phyloP scores from a whole-genome alignment of 2,113 vertebrate genomes.

The Alethe diademata region DNA sequence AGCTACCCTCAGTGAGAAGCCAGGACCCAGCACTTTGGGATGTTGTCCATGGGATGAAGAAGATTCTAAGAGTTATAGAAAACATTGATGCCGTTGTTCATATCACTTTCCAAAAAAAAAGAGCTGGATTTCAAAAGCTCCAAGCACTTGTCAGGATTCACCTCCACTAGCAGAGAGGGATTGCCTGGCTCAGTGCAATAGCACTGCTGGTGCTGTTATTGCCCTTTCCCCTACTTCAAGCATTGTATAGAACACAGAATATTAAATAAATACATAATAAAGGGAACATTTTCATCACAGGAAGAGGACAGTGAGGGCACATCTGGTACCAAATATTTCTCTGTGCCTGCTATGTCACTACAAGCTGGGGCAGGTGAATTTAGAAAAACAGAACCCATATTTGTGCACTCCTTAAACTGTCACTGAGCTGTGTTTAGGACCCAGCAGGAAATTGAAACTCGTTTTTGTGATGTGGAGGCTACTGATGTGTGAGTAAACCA shows the following conservation, averaged over 20 bases:
- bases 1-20: background rate
- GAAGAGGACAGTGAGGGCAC: background rate
- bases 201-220: background rate
- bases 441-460: conserved; percentile 52
- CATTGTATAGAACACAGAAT: background rate
- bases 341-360: background rate
- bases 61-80: background rate
- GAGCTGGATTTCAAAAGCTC: background rate
- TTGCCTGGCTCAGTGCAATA: background rate
- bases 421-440: background rate
- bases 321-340: conserved; percentile 4
- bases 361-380: conserved; percentile 12
- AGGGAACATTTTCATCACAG: background rate
- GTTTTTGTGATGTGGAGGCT: background rate
- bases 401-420: background rate
- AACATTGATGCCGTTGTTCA: background rate
- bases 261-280: background rate
- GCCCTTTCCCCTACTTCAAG: background rate
- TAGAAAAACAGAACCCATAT: conserved; percentile 18
- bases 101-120: background rate
- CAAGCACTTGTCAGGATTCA: background rate
- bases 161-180: background rate
- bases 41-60: background rate
- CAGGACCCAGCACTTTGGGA: background rate
- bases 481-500: background rate